Conservation (phyloP, 2,797 vertebrate species). For the Masticophis lateralis region DNA sequence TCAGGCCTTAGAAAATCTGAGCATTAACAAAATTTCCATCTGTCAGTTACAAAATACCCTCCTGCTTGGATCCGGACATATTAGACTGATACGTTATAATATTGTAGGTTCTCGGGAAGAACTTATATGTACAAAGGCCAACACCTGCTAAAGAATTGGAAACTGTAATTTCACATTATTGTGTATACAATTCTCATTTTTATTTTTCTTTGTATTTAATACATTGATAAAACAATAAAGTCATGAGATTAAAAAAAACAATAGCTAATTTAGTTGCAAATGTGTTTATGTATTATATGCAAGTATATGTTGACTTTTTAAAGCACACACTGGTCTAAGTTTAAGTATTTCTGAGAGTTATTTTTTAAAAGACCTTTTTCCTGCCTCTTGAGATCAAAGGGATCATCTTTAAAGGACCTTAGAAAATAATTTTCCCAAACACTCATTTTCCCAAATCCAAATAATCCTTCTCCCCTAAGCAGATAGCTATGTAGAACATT, state of each 20-base stretch:
- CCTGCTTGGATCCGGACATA: background rate
- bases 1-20: background rate
- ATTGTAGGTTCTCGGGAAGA: background rate
- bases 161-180: background rate
- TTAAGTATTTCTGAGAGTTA: background rate
- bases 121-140: background rate
- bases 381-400: background rate
- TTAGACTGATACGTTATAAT: background rate
- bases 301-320: background rate
- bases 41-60: background rate
- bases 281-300: background rate
- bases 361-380: background rate
- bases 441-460: background rate
- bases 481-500: background rate
- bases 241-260: background rate
- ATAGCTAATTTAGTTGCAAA: background rate
- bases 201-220: too few species aligned
- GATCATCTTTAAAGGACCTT: background rate
- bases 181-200: background rate
- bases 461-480: background rate
- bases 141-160: background rate
- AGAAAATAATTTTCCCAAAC: background rate
- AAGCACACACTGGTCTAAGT: background rate
- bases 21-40: background rate
- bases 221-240: too few species aligned